Evolutionary conservation across 1,140 invertebrate species (phyloP), one percentile per base, ranked within the genome.

Genomic region (Ctenoplectra terminalis): DNA sequence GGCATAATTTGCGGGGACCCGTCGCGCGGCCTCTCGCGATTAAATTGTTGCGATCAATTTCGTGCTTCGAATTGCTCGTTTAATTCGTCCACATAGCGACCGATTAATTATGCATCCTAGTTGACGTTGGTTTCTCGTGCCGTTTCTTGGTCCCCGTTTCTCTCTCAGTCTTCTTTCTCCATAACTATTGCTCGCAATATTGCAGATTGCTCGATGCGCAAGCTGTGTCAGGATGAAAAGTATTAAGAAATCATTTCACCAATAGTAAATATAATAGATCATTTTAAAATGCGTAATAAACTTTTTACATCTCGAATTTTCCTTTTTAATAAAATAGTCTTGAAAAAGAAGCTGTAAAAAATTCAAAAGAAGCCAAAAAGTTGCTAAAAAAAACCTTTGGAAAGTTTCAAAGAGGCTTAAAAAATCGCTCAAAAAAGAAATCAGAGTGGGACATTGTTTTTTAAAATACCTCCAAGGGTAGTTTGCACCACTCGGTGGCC

Each of bases 1-100:
- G 34, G 60, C 46, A 61, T 61, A 61, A 64, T 63, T 75, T 63
- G 17, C 73, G 73, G 60, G 52, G 60, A 61, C 58, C 58, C 73
- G 73, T 48, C 9, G 67, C 48, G 43, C 56, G 31, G 31, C 29
- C 40, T 60, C n/a, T 60, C 58, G 73, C 73, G 73, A 75, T 75
- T 75, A 75, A 75, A 75, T 75, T 64, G 73, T 64, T 61, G 73
- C 73, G 73, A 64, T 75, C 73, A 64, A 75, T 75, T 75, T 64
- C 56, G 73, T 61, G 26, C 60, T 64, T 8, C 56, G 37, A 75
- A 75, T 75, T 37, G 73, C 73, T 48, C 71, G 37, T 73, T 73
- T 60, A 73, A 73, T 58, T 46, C 71, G 71, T 60, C 37, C 70
- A 72, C 70, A 31, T 54, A 56, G 52, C 71, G 40, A 60, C 54